Evolutionary conservation across 2,113 vertebrate genomes (phyloP).

Genomic region (Bombycilla garrulus): DNA sequence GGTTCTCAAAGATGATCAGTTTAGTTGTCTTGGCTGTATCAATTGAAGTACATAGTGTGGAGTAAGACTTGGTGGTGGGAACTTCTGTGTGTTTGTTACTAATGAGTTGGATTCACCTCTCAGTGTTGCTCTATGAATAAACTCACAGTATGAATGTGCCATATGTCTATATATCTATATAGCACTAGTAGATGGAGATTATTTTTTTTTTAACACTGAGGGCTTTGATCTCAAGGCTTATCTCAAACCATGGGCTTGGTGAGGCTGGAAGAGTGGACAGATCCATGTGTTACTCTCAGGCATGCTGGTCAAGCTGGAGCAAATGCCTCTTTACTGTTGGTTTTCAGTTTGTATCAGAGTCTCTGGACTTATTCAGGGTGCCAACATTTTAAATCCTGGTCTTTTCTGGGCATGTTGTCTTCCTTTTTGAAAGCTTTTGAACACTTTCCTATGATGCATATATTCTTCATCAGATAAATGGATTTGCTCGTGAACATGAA

Average conservation of each 20-base stretch:
- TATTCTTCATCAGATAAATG: not conserved
- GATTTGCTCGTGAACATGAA: not conserved
- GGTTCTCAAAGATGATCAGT: not conserved
- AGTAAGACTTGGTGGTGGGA: not conserved
- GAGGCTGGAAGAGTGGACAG: not conserved
- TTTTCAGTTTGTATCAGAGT: not conserved
- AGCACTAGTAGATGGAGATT: not conserved
- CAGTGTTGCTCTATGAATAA: not conserved
- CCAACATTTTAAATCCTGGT: not conserved
- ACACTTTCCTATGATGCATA: not conserved
- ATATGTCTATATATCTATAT: not conserved
- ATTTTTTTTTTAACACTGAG: not conserved
- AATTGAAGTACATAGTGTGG: not conserved
- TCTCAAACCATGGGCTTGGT: not conserved
- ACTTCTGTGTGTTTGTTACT: not conserved
- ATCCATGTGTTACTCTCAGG: not conserved
- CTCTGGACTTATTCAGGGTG: not conserved
- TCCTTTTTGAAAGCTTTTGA: not conserved
- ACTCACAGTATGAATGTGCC: not conserved
- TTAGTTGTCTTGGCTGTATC: not conserved
- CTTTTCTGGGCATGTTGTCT: not conserved
- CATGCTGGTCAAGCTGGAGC: not conserved
- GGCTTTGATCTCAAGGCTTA: not conserved
- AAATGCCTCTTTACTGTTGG: not conserved
- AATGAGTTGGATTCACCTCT: not conserved